Conservation (phyloP, 2,888 invertebrate species). For the Agrochola circellaris region DNA sequence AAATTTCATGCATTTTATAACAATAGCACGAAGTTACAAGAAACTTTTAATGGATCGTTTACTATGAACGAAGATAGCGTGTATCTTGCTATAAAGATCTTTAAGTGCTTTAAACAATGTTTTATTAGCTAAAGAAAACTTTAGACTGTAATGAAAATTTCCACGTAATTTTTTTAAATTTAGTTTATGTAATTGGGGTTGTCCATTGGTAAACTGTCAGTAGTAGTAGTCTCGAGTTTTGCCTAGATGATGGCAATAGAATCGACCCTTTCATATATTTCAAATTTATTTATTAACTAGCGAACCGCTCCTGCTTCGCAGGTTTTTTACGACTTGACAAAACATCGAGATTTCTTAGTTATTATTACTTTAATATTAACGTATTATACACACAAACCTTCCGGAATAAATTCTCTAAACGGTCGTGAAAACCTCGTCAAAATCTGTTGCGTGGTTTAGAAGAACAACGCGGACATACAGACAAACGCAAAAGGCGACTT, state of each 20-base stretch:
- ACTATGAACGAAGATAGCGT: slow-evolving; percentile 8
- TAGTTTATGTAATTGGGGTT: background rate
- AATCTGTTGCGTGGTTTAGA: too few species aligned
- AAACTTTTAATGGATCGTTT: slow-evolving; percentile 59
- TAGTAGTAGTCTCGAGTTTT: background rate
- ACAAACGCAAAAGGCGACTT: too few species aligned
- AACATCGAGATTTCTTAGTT: too few species aligned
- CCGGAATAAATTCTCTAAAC: too few species aligned
- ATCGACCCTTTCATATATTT: background rate
- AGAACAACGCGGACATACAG: too few species aligned
- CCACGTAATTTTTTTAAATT: background rate
- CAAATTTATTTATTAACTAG: too few species aligned
- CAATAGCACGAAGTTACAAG: slow-evolving; percentile 54
- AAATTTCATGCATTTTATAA: slow-evolving; percentile 71
- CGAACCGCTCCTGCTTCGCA: too few species aligned
- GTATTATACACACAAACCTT: too few species aligned
- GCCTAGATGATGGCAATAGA: background rate
- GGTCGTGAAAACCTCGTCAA: too few species aligned
- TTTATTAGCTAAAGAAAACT: slow-evolving; percentile 14
- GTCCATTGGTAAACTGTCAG: background rate
- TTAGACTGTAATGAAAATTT: background rate
- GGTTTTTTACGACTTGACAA: too few species aligned
- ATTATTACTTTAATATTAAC: too few species aligned
- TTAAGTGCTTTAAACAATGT: slow-evolving; percentile 1
- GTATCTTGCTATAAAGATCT: slow-evolving; percentile 14